Evolutionary conservation across 2,888 invertebrate species (phyloP), one percentile per base, ranked within the genome.

Genomic region (Omphaloscelis lunosa): DNA sequence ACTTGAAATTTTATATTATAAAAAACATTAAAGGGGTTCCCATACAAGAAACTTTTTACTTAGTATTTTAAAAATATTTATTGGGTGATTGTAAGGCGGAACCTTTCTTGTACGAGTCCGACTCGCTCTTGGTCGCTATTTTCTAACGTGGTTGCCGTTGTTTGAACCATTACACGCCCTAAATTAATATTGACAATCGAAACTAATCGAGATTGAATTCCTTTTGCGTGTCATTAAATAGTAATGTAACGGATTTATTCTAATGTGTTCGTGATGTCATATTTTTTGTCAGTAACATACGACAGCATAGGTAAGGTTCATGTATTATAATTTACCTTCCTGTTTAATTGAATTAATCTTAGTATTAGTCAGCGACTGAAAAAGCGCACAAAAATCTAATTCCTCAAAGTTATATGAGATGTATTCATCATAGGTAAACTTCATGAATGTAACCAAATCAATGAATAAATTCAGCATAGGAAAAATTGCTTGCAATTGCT

Each of bases 201-300:
- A 66, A 73, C 84, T 58, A 75, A 74, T 79, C 70, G 73, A 80
- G 39, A 79, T 77, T 56, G 72, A 77, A 83, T 81, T 80, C 66
- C 58, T 72, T 77, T 41, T 70, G 72, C 73, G 58, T 78, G 72
- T 71, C 65, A 81, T 83, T 80, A 70, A 75, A 78, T 80, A 75
- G 79, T 77, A 74, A 80, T 86, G 81, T 72, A 75, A 73, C 59
- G 62, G 61, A 79, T 83, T 84, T 80, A 83, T 85, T 84, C 45
- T 51, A 79, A 86, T 74, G 58, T 79, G 48, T 20, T 82, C 79
- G 68, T 80, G 84, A 83, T 81, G 61, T 73, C 5, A 34, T 51
- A 41, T 68, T 85, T 80, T 79, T 86, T 88, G 45, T 12, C 23
- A 66, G n/a, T 51, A 27, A 63, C 12, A 39, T 72, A 70, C 45